Base-by-base conservation (phyloP, 1,140 invertebrate genomes). In the Brachionus koreanus region DNA sequence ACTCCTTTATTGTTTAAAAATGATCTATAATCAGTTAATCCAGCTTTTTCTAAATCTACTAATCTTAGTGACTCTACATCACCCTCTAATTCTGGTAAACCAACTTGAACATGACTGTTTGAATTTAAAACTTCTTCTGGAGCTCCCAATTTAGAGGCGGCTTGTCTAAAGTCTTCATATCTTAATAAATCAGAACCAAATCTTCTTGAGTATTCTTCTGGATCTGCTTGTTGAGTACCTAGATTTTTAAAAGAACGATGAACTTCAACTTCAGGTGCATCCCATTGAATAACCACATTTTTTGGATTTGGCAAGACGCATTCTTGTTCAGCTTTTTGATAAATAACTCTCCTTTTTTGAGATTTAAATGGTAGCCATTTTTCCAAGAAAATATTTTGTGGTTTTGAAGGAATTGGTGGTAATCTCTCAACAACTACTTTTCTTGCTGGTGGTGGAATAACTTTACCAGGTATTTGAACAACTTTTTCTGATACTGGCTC, bases 231-330 rank as follows among this genome's bases (percentile, higher is more conserved):
- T 74, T 49, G 25, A 25, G 57, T 61, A 19, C 82, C 82, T 25
- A 82, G 33, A 61, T 75, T 74, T 69, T 61, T 72, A 5, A 57
- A 25, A 23, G 12, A 4, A 29, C 57, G 25, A 7, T 4, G 9
- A n/a, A 72, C 67, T 43, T 82, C 67, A 37, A 82, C 82, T 72
- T 82, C 65, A 13, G 82, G 82, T 37, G 39, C 16, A 6, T 69
- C 43, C 82, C 82, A 82, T 43, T 82, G 52, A 74, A 82, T 82
- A 16, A 82, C 42, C 10, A 69, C 13, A 75, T 82, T 82, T 57
- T 42, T 72, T 29, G 57, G 42, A 74, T 46, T 52, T 39, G 43
- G 25, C 29, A 63, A 25, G 10, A 42, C 42, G n/a, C 67, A 72
- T 12, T 69, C 35, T 43, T 23, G 19, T 12, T 46, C 57, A 25